Percentiles rank a stretch among this genome's conserved stretches.
phyloP scores from a whole-genome alignment of 2,888 invertebrate genomes.

The Drosophila emarginata region DNA sequence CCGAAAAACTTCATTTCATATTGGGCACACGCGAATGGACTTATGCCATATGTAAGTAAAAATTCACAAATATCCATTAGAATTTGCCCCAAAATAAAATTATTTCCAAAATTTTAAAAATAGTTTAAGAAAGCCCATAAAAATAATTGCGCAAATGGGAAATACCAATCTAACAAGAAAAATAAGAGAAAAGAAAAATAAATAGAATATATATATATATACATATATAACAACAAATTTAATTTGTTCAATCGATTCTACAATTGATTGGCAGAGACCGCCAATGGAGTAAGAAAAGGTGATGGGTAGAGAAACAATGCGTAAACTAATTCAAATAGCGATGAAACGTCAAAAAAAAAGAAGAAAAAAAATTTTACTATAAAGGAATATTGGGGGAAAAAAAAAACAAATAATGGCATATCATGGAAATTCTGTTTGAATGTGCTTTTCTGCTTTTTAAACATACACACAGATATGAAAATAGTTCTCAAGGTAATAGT shows the following conservation, averaged over 20 bases:
- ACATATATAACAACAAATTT: conserved; percentile 2
- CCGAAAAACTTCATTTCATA: conserved; percentile 66
- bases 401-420: no score
- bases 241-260: conserved; percentile 8
- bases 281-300: conserved; percentile 7
- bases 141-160: conserved; percentile 47
- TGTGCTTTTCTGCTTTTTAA: no score
- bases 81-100: conserved; percentile 1
- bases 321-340: neutral
- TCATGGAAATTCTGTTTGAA: no score
- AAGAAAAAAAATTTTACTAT: no score
- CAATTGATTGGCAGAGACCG: conserved; percentile 8
- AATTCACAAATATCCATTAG: conserved; percentile 17
- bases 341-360: no score
- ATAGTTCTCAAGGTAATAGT: no score
- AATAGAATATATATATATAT: neutral
- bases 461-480: no score
- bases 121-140: conserved; percentile 46
- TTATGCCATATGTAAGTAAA: conserved; percentile 76
- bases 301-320: conserved; percentile 1
- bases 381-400: no score
- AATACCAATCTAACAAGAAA: neutral
- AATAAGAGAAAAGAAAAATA: neutral
- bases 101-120: conserved; percentile 22
- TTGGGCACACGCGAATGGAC: conserved; percentile 77